These are phyloP conservation scores for Orcinus orca DNA, from an alignment of 2,113 vertebrate genomes.

Conservation along the genomic window DNA sequence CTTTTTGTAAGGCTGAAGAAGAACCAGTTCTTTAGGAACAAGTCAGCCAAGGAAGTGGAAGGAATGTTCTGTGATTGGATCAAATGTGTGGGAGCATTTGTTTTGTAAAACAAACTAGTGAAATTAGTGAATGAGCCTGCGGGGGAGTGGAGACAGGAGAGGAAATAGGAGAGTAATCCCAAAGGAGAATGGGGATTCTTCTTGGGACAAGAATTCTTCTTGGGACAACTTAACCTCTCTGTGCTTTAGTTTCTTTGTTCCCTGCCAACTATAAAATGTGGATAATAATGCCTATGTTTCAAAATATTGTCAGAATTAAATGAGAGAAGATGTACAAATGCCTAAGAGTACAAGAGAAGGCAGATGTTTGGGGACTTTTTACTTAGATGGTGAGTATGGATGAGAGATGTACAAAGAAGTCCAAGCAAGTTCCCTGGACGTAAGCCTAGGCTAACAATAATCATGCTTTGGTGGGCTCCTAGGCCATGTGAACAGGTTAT, in stretches of 20 bases:
- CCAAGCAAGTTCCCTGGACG: not conserved
- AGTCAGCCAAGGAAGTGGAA: not conserved
- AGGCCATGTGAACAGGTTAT: not conserved
- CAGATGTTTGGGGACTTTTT: not conserved
- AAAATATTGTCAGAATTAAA: slow-evolving; percentile 9
- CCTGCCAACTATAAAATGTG: not conserved
- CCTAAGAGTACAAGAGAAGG: not conserved
- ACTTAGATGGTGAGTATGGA: not conserved
- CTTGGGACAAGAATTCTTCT: not conserved
- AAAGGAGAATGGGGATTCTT: not conserved
- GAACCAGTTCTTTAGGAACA: not conserved
- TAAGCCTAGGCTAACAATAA: not conserved
- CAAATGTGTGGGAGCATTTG: not conserved
- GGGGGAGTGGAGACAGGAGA: not conserved
- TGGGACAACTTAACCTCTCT: not conserved
- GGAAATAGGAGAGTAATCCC: not conserved
- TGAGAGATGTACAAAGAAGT: not conserved
- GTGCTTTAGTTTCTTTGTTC: not conserved
- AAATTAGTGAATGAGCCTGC: not conserved
- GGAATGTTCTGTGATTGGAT: not conserved
- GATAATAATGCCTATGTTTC: not conserved
- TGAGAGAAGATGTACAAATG: not conserved
- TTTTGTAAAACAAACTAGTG: not conserved
- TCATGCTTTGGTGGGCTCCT: not conserved
- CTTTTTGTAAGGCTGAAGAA: not conserved